phyloP scores from a whole-genome alignment of 1,140 invertebrate genomes.

The Papilio dardanus region DNA sequence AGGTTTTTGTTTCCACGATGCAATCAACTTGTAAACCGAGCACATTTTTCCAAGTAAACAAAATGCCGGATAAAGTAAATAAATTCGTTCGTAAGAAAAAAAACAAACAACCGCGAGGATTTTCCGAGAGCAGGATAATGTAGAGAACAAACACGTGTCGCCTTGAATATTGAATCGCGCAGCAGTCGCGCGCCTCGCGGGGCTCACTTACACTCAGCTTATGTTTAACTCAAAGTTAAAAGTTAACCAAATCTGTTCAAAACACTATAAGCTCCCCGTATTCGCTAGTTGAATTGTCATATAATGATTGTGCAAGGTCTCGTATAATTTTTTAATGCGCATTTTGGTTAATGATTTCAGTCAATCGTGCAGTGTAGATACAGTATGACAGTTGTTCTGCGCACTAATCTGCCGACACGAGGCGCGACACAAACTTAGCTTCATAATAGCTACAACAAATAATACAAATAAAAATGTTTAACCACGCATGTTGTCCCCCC shows the following conservation, averaged over 20 bases:
- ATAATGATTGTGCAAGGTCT: no score
- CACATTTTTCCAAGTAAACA: neutral
- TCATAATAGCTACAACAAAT: no score
- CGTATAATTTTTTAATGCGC: no score
- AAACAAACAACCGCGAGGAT: constrained; percentile 1
- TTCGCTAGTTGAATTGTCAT: no score
- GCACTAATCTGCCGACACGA: no score
- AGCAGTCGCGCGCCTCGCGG: neutral
- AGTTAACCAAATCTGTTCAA: neutral
- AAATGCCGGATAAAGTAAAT: constrained; percentile 7
- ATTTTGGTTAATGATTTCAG: no score
- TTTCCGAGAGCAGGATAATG: constrained; percentile 6
- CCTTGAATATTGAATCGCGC: neutral
- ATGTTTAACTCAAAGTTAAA: neutral
- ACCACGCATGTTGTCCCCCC: neutral
- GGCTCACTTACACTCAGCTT: neutral
- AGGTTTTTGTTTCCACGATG: neutral
- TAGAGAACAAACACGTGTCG: constrained; percentile 5
- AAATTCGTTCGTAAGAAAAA: neutral
- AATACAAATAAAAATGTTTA: neutral
- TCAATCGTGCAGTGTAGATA: no score
- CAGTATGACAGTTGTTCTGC: no score
- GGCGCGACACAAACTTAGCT: no score
- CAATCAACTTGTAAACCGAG: neutral
- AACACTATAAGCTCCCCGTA: no score